Base-by-base conservation (phyloP, 2,113 vertebrate species). In the Gadus macrocephalus region DNA sequence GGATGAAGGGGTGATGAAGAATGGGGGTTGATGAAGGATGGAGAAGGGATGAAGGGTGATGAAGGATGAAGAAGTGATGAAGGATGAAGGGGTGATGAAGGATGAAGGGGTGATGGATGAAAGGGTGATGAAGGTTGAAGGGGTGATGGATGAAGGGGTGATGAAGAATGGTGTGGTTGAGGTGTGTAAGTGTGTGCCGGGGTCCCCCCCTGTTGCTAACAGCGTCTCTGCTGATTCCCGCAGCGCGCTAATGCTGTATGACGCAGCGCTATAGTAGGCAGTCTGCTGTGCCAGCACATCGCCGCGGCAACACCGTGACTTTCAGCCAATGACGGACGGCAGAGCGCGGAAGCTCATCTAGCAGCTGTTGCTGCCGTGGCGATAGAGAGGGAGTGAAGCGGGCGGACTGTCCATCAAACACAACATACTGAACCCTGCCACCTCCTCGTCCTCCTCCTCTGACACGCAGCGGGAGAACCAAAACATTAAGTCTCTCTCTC, bases 271-370 rank as follows among this genome's bases (percentile, higher is more conserved):
- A 25, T 62, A 72, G 81, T 69, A 53, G 68, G 14, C 15, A 53
- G 75, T 69, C 12, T 80, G 88, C 84, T 19, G 69, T 27, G 69
- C 88, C 83, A 88, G 86, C 87, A 16, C 15, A 58, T 17, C 15
- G 55, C 55, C 15, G 55, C 55, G 11, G 71, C 76, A 60, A 78
- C 76, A 71, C 82, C 74, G 78, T 72, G 72, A 84, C 84, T 84
- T 84, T 83, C 75, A 72, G 78, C 78, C 58, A 55, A 69, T 68
- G 63, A 61, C 76, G 53, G 79, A 69, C 9, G 63, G 42, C 11
- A 2, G 49, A 66, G 64, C 63, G 77, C 79, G 71, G 68, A 69
- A 38, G 79, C 85, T 85, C 63, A 72, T 84, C 77, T 14, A 60
- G 71, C 68, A 67, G 49, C 42, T 49, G 42, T 49, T 49, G 42